Evolutionary conservation across 2,888 invertebrate genomes (phyloP).

Genomic region (Diaphora mendica): DNA sequence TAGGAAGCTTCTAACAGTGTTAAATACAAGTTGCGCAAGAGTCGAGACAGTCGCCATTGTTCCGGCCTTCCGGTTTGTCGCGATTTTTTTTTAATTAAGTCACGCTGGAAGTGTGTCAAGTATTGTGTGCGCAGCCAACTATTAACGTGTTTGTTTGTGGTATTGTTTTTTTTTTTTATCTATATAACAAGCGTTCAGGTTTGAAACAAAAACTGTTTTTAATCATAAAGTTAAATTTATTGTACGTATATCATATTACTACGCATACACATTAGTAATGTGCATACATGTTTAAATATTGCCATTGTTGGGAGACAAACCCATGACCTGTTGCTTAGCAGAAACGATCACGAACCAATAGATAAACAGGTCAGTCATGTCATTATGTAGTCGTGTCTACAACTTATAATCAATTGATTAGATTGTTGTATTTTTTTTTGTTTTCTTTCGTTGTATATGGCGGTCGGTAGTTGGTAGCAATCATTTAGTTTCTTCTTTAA

Average conservation of each 20-base stretch:
- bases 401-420: neutral
- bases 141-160: conserved; percentile 2
- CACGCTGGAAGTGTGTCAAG: conserved; percentile 20
- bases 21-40: conserved; percentile 25
- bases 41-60: conserved; percentile 53
- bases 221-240: neutral
- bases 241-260: too few species aligned
- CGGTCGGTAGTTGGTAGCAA: too few species aligned
- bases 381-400: too few species aligned
- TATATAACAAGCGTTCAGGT: neutral
- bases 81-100: conserved; percentile 47
- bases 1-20: conserved; percentile 49
- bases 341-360: neutral
- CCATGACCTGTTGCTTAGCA: neutral
- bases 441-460: neutral
- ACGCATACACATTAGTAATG: too few species aligned
- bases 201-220: neutral
- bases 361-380: too few species aligned
- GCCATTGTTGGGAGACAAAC: neutral
- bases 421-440: neutral
- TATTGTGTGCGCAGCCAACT: conserved; percentile 7
- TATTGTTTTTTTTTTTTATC: conserved; percentile 1
- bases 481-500: too few species aligned
- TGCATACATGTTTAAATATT: neutral
- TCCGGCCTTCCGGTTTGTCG: conserved; percentile 59